Conservation (phyloP, 2,888 invertebrate species). For the Pterostichus niger region DNA sequence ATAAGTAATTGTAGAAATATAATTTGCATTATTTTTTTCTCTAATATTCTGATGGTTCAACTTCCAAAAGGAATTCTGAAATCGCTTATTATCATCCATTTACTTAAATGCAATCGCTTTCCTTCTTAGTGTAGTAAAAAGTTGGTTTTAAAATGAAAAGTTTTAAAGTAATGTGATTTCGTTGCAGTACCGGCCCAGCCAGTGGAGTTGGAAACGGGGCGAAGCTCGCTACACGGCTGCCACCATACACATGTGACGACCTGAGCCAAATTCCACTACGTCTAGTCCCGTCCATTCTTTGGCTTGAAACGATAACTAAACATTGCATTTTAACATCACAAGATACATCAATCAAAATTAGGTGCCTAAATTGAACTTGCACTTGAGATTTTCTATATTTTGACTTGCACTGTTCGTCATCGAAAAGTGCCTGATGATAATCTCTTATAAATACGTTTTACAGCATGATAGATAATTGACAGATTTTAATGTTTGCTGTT, state of each 20-base stretch:
- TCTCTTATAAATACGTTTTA: conserved; percentile 54
- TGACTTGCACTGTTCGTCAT: conserved; percentile 27
- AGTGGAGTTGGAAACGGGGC: conserved; percentile 94
- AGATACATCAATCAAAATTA: conserved; percentile 40
- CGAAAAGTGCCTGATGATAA: conserved; percentile 55
- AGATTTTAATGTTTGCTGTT: conserved; percentile 54
- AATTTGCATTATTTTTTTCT: no score
- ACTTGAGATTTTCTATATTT: conserved; percentile 46
- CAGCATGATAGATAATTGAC: conserved; percentile 36
- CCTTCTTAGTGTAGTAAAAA: no score
- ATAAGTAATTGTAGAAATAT: background rate
- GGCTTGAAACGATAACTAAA: conserved; percentile 40
- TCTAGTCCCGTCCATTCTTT: conserved; percentile 65
- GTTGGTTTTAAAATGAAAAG: background rate
- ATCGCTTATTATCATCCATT: no score
- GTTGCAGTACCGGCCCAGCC: conserved; percentile 93
- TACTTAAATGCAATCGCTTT: no score
- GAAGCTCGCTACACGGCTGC: conserved; percentile 97
- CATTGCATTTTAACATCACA: conserved; percentile 38
- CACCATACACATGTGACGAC: conserved; percentile 93
- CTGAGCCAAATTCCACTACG: conserved; percentile 32
- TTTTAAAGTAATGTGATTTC: background rate
- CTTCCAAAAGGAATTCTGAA: no score
- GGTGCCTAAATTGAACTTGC: conserved; percentile 54
- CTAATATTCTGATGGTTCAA: no score